Conservation (phyloP, 2,888 invertebrate genomes). For the Barypeithes pellucidus region DNA sequence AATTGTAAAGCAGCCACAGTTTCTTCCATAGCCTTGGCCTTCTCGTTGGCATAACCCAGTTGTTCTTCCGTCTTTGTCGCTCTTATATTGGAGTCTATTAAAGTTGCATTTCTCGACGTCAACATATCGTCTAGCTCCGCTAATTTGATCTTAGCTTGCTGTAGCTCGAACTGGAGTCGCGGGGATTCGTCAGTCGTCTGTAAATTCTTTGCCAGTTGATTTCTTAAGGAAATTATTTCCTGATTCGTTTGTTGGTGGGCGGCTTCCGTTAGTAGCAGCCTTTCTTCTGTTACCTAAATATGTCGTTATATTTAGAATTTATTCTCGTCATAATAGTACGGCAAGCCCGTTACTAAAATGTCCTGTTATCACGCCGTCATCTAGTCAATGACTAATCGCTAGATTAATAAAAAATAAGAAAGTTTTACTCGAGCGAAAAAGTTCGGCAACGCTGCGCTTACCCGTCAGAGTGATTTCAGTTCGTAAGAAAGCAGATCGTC, state of each 20-base stretch:
- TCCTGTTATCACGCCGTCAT: too few relatives aligned
- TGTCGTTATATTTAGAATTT: too few relatives aligned
- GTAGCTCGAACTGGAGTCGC: constrained; percentile 11
- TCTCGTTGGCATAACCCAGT: constrained; percentile 2
- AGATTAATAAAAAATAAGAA: too few relatives aligned
- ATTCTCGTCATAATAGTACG: too few relatives aligned
- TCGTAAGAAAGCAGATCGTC: too few relatives aligned
- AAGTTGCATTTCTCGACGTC: constrained; percentile 16
- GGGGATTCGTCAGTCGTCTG: constrained; percentile 6
- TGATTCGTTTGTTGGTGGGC: constrained; percentile 17
- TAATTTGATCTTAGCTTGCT: constrained; percentile 16
- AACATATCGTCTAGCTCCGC: constrained; percentile 11
- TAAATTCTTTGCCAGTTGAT: constrained; percentile 30
- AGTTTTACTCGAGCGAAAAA: too few relatives aligned
- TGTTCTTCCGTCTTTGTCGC: constrained; percentile 7
- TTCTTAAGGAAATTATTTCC: constrained; percentile 33
- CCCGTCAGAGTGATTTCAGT: too few relatives aligned
- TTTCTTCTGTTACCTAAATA: constrained; percentile 22
- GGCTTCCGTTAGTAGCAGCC: constrained; percentile 26
- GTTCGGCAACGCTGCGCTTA: too few relatives aligned
- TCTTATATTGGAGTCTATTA: constrained; percentile 3
- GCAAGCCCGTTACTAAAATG: too few relatives aligned
- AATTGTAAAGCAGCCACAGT: background rate
- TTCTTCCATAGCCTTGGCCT: background rate
- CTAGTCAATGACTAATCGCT: too few relatives aligned